These are phyloP conservation scores for Nymphalis urticae DNA, from an alignment of 2,888 invertebrate genomes.

Conservation along the genomic window DNA sequence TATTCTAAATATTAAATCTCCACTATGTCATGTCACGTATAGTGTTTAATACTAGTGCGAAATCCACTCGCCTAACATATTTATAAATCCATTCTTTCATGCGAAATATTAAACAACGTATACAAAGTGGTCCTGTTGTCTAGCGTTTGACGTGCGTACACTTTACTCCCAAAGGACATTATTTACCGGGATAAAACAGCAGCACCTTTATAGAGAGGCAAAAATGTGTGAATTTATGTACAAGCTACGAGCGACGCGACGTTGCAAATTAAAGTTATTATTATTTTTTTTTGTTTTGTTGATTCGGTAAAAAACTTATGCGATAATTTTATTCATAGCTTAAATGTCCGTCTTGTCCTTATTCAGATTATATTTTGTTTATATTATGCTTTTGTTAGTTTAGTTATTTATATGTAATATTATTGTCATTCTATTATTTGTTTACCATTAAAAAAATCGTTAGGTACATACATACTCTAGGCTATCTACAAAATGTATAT, in stretches of 20 bases:
- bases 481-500: too few relatives aligned
- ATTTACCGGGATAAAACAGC: slow-evolving; percentile 36
- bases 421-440: too few relatives aligned
- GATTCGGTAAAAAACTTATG: slow-evolving; percentile 1
- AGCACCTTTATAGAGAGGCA: slow-evolving; percentile 36
- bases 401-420: too few relatives aligned
- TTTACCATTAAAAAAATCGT: too few relatives aligned
- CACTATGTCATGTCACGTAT: not conserved
- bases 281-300: not conserved
- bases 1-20: not conserved
- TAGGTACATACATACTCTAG: too few relatives aligned
- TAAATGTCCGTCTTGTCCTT: not conserved
- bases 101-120: slow-evolving; percentile 35
- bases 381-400: too few relatives aligned
- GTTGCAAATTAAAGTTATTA: not conserved
- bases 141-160: slow-evolving; percentile 31
- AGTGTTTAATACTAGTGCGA: slow-evolving; percentile 5
- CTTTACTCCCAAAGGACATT: slow-evolving; percentile 35
- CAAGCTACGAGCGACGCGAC: slow-evolving; percentile 3
- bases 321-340: not conserved
- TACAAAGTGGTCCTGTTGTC: slow-evolving; percentile 34
- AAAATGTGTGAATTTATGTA: slow-evolving; percentile 35
- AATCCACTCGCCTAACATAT: slow-evolving; percentile 9
- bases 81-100: slow-evolving; percentile 24
- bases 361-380: too few relatives aligned